Conservation (phyloP, 2,797 vertebrate species). For the Gallinago nigripennis region DNA sequence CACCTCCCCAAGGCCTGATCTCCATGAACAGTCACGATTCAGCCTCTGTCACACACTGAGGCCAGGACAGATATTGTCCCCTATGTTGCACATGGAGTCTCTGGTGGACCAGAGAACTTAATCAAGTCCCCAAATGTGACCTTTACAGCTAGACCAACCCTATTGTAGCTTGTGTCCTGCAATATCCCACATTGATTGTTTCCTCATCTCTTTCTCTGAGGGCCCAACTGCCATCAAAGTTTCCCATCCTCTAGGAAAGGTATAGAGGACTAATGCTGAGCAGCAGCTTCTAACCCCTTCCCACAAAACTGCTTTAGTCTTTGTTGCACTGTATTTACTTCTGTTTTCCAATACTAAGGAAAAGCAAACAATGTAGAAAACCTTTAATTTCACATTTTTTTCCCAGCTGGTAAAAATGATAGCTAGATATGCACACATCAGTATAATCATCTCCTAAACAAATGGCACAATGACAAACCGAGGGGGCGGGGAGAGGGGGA, state of each 20-base stretch:
- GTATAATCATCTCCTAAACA: constrained; percentile 81
- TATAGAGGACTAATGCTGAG: not conserved
- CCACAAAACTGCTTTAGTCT: not conserved
- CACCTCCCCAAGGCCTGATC: not conserved
- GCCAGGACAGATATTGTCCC: not conserved
- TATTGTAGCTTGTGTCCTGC: not conserved
- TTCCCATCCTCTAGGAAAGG: not conserved
- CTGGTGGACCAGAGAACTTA: not conserved
- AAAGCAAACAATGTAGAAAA: constrained; percentile 56
- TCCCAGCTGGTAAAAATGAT: constrained; percentile 73
- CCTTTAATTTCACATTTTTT: constrained; percentile 67
- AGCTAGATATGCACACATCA: constrained; percentile 67
- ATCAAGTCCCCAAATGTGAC: not conserved
- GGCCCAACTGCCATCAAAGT: not conserved
- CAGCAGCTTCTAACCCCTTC: constrained; percentile 13
- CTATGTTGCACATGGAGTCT: not conserved
- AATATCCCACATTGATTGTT: not conserved
- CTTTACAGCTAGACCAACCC: not conserved
- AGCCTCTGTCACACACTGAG: not conserved
- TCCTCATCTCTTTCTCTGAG: not conserved
- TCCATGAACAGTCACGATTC: not conserved
- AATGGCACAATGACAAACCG: constrained; percentile 79
- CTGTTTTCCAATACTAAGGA: constrained; percentile 27
- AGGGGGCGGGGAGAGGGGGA: constrained; percentile 58
- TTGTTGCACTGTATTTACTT: constrained; percentile 49